These are phyloP conservation scores for Cherax destructor DNA, from an alignment of 1,140 invertebrate genomes.

Conservation along the genomic window DNA sequence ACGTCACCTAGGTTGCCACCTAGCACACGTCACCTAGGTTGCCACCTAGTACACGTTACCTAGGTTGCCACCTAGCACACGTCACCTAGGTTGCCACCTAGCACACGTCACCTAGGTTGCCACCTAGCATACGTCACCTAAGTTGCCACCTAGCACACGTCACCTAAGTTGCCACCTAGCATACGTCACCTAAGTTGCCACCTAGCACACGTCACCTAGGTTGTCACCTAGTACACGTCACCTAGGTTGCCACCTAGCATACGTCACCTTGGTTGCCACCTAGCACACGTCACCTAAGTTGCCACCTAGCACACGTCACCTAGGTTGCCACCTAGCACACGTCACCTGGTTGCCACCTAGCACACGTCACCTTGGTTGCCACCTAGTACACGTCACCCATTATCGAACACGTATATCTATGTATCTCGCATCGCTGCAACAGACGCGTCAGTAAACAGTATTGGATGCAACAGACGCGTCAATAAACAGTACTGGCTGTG, in stretches of 20 bases:
- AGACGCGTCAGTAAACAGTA: too few relatives aligned
- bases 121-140: not conserved
- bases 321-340: too few relatives aligned
- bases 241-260: too few relatives aligned
- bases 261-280: not conserved
- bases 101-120: not conserved
- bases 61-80: too few relatives aligned
- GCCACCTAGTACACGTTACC: too few relatives aligned
- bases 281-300: not conserved
- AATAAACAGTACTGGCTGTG: too few relatives aligned
- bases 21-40: not conserved
- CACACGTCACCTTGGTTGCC: not conserved
- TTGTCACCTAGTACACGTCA: not conserved
- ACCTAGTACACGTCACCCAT: too few relatives aligned
- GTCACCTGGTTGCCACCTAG: too few relatives aligned
- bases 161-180: too few relatives aligned
- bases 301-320: not conserved
- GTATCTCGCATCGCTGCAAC: too few relatives aligned
- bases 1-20: not conserved
- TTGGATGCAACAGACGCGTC: too few relatives aligned
- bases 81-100: not conserved
- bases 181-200: not conserved
- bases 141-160: not conserved
- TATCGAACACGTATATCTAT: too few relatives aligned
- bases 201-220: not conserved